Base-by-base conservation (phyloP, 2,113 vertebrate species). In the Paedocypris sp. region DNA sequence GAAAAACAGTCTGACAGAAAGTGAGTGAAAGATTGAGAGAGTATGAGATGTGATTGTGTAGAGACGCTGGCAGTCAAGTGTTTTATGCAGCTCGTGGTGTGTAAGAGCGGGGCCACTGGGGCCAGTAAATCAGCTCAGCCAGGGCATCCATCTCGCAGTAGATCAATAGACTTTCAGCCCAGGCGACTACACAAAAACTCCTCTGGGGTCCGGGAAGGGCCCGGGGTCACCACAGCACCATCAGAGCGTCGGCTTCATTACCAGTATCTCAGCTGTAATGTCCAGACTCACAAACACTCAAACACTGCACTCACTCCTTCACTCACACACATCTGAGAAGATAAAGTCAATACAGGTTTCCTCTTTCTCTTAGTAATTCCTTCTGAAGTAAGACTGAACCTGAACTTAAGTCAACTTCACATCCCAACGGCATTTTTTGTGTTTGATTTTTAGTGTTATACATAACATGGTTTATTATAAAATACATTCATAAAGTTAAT, bases 101-200 rank as follows among this genome's bases (percentile, higher is more conserved):
- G 67, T 66, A 77, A 75, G 63, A 71, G 66, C 71, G 63, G 43
- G 68, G 48, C 65, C 72, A 23, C 20, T 59, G 64, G 72, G 62
- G 70, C 11, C 47, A 5, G 68, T 82, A 79, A 82, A 82, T 83
- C 81, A 77, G 66, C 51, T n/a, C 4, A 43, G 63, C 63, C 73
- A 62, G 70, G 68, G 68, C 70, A 77, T 81, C 76, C 75, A 81
- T 85, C 78, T 65, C 73, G 51, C 50, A 22, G 53, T 60, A 67
- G 77, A 83, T 85, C 82, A 75, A 84, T 84, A 75, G 60, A 57
- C 76, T 54, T 57, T 28, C 56, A 31, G 23, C 28, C 28, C 31
- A 60, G 71, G 69, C 53, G 77, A 75, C 60, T 35, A 73, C 65
- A 68, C 48, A 12, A 51, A 61, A 60, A 45, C 46, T 66, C 46